Evolutionary conservation across 2,113 vertebrate species (phyloP), one percentile per base, ranked within the genome.

Genomic region (Mungos mungo): DNA sequence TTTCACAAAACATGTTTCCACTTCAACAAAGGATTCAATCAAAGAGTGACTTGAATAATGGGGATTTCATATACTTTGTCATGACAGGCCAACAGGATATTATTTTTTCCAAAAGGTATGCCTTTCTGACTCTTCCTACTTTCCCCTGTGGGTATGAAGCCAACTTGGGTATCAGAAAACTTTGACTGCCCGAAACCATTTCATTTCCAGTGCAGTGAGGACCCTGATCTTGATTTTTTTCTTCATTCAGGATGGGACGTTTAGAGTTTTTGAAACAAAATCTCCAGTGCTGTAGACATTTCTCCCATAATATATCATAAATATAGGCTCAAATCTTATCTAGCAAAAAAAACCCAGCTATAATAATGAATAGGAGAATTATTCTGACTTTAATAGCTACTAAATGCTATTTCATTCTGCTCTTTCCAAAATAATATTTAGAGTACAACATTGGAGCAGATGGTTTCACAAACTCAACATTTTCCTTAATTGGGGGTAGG

Each of bases 381-480:
- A 90, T 90, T 96, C 33, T 91, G 33, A 87, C 63, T 91, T 93
- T 92, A 96, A 90, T 94, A 97, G 82, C 96, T 57, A 90, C 52
- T 88, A 95, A 88, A 66, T 72, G 65, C 65, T 92, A 88, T 71
- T 66, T 95, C 38, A 97, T 88, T 84, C 29, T 88, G 31, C 6
- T 63, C 47, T 47, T 96, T 86, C 72, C 41, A 79, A 95, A 96
- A 88, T 82, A 97, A 93, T 96, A 89, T 79, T 94, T 86, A 79
- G 27, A 91, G 77, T 91, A 95, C 4, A n/a, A 94, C 57, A 25
- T 95, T 89, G 41, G 27, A 89, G 35, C 47, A 97, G 38, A 88
- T 68, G 81, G 50, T 19, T 96, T 98, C 76, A 95, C 74, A 97
- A 91, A 93, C 94, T 90, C 33, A 79, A 57, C 31, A 68, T n/a